Conservation (phyloP, 1,140 invertebrate species). For the Monochamus saltuarius region DNA sequence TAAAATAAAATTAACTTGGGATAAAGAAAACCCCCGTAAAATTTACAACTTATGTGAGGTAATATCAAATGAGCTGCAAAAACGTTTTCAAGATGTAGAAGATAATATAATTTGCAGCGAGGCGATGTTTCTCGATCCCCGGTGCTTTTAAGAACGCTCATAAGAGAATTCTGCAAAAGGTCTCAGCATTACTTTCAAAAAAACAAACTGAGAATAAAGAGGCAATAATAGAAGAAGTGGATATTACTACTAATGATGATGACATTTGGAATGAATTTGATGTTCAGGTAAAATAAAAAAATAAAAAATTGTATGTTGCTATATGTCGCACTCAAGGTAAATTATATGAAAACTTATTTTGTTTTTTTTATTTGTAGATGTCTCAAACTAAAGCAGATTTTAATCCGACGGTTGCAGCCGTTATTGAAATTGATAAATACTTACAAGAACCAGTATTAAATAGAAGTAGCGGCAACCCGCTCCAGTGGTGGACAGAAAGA, state of each 20-base stretch:
- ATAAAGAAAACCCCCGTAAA: conserved; percentile 20
- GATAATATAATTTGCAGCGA: conserved; percentile 1
- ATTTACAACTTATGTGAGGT: conserved; percentile 26
- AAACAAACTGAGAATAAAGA: not conserved
- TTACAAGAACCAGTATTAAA: conserved; percentile 28
- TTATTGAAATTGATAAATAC: conserved; percentile 35
- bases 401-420: conserved; percentile 17
- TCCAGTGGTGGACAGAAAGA: conserved; percentile 39
- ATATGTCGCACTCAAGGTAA: no score
- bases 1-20: conserved; percentile 11
- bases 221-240: conserved; percentile 18
- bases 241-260: conserved; percentile 14
- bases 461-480: conserved; percentile 30
- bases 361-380: no score
- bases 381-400: conserved; percentile 8
- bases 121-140: conserved; percentile 30
- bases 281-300: no score
- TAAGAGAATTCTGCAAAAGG: conserved; percentile 33
- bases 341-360: no score
- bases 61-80: conserved; percentile 16
- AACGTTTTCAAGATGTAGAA: conserved; percentile 11
- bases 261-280: conserved; percentile 11
- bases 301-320: no score
- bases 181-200: conserved; percentile 30
- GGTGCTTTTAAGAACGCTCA: conserved; percentile 22